phyloP scores from a whole-genome alignment of 2,888 invertebrate species.

The Cartodere bifasciata region DNA sequence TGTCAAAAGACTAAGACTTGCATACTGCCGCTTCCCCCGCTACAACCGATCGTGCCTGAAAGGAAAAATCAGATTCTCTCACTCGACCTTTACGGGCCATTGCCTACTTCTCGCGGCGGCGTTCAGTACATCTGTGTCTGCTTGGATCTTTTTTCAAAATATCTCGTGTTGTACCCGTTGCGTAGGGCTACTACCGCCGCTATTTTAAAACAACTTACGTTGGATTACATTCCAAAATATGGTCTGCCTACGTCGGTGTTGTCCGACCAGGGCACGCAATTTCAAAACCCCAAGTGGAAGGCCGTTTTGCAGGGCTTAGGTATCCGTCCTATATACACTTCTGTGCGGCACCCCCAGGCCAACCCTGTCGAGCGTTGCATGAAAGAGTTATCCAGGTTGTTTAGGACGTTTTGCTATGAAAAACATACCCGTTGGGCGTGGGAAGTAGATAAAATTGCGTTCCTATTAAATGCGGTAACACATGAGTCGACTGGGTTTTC shows the following conservation, averaged over 20 bases:
- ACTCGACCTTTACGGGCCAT: slow-evolving; percentile 10
- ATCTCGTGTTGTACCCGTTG: slow-evolving; percentile 11
- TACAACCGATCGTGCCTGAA: slow-evolving; percentile 1
- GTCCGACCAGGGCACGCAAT: slow-evolving; percentile 2
- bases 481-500: too few relatives aligned
- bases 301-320: background rate
- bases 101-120: slow-evolving; percentile 8
- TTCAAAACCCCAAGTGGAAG: background rate
- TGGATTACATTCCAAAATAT: slow-evolving; percentile 4
- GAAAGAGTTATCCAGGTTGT: slow-evolving; percentile 9
- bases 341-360: slow-evolving; percentile 4
- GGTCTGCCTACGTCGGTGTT: background rate
- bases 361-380: slow-evolving; percentile 8
- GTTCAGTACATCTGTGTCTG: slow-evolving; percentile 13
- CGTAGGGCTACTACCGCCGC: slow-evolving; percentile 11
- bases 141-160: slow-evolving; percentile 13
- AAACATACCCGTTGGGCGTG: slow-evolving; percentile 6
- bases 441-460: slow-evolving; percentile 2
- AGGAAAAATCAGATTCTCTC: slow-evolving; percentile 7
- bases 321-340: slow-evolving; percentile 4
- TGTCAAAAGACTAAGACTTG: slow-evolving; percentile 9
- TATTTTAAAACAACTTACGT: slow-evolving; percentile 3
- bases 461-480: too few relatives aligned
- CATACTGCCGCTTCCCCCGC: background rate
- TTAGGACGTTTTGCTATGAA: slow-evolving; percentile 8